Conservation (phyloP, 2,888 invertebrate genomes). For the Xestia c-nigrum region DNA sequence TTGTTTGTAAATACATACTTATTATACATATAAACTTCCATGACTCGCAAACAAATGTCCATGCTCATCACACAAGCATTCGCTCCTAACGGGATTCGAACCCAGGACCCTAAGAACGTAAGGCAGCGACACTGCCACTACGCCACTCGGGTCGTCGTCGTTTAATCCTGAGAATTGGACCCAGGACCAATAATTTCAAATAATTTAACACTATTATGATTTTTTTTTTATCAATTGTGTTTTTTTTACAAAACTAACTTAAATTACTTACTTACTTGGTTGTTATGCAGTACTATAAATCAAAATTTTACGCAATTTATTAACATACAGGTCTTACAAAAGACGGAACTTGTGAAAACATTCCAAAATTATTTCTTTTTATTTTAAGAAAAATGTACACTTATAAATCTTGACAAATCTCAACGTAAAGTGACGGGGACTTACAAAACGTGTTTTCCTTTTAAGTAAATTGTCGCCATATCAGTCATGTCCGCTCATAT, state of each 20-base stretch:
- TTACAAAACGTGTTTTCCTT: slow-evolving; percentile 67
- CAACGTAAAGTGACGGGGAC: slow-evolving; percentile 61
- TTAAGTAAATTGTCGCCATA: slow-evolving; percentile 69
- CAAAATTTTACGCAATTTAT: neutral
- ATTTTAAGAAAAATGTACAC: slow-evolving; percentile 31
- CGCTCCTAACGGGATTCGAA: no score
- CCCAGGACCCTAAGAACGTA: no score
- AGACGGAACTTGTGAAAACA: neutral
- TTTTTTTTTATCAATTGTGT: neutral
- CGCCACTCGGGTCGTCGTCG: no score
- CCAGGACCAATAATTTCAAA: neutral
- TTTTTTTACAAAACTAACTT: neutral
- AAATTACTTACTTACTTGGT: no score
- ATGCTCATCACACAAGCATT: no score
- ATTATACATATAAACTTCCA: no score
- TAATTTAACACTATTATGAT: neutral
- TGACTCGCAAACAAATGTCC: no score
- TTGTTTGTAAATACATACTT: no score
- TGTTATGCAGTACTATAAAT: neutral
- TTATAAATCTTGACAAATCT: slow-evolving; percentile 67
- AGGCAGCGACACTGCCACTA: no score
- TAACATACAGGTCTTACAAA: neutral
- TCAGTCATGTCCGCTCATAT: slow-evolving; percentile 70
- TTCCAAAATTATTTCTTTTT: slow-evolving; percentile 5
- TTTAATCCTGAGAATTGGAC: no score